Evolutionary conservation across 2,113 vertebrate genomes (phyloP).

Genomic region (Benitochromis conjunctus): DNA sequence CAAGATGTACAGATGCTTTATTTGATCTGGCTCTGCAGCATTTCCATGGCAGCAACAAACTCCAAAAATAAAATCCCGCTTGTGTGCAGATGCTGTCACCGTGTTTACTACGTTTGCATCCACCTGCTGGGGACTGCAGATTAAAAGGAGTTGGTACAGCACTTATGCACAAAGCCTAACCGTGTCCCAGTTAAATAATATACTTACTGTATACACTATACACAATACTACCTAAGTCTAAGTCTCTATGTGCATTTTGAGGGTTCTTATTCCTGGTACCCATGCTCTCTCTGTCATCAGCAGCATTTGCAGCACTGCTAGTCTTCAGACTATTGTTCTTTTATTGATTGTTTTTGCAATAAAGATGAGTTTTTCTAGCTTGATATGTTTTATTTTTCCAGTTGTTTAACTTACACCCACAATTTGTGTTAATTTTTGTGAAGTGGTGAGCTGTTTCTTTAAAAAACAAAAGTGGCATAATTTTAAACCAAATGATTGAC

Average conservation of each 20-base stretch:
- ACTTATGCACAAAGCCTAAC: background rate
- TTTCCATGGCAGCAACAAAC: slow-evolving; percentile 1
- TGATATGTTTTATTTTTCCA: background rate
- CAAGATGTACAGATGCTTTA: background rate
- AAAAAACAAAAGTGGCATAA: background rate
- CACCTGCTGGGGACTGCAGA: background rate
- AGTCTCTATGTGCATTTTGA: background rate
- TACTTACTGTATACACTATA: background rate
- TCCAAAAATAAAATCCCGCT: background rate
- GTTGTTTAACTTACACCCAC: background rate
- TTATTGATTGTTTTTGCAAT: background rate
- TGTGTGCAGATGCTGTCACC: background rate
- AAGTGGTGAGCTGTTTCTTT: background rate
- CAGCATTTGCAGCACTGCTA: background rate
- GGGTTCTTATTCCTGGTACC: background rate
- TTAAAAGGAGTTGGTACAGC: background rate
- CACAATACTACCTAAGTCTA: background rate
- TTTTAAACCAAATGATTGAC: background rate
- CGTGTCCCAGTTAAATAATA: background rate
- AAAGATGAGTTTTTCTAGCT: background rate
- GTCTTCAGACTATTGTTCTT: background rate
- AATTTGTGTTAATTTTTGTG: background rate
- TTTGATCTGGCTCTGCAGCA: background rate
- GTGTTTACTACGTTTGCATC: background rate
- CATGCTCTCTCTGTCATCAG: background rate